Conservation (phyloP, 2,888 invertebrate genomes). For the Alviniconcha strummeri region DNA sequence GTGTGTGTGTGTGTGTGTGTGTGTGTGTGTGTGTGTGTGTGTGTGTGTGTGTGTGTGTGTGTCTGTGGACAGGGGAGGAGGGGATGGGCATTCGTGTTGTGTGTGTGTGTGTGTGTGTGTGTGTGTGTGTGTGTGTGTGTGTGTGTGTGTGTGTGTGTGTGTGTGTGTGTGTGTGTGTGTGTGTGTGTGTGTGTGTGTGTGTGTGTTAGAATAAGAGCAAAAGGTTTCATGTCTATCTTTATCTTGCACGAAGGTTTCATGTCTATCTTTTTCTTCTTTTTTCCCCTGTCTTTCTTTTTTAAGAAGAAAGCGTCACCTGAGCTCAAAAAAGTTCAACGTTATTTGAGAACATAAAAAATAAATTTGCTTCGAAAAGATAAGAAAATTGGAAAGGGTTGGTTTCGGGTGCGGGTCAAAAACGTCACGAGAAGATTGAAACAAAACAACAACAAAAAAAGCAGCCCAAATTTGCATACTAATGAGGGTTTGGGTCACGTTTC, state of each 20-base stretch:
- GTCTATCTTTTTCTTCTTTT: not conserved
- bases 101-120: not conserved
- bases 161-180: not conserved
- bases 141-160: not conserved
- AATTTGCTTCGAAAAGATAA: not conserved
- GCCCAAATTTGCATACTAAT: not conserved
- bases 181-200: constrained; percentile 4
- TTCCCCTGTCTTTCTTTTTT: not conserved
- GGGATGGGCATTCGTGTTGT: not conserved
- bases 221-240: not conserved
- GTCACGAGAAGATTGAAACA: not conserved
- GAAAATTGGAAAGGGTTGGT: not conserved
- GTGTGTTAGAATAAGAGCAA: not conserved
- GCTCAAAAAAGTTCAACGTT: not conserved
- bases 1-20: not conserved
- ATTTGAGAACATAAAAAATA: not conserved
- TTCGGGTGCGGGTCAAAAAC: too few relatives aligned
- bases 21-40: constrained; percentile 3
- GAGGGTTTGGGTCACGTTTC: too few relatives aligned
- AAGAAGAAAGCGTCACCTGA: not conserved
- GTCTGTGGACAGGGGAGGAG: not conserved
- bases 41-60: not conserved
- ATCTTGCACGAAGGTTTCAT: not conserved
- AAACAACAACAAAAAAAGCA: not conserved
- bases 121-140: not conserved